Evolutionary conservation across 1,140 invertebrate species (phyloP), one percentile per base, ranked within the genome.

Genomic region (Lysiphlebus fabarum): DNA sequence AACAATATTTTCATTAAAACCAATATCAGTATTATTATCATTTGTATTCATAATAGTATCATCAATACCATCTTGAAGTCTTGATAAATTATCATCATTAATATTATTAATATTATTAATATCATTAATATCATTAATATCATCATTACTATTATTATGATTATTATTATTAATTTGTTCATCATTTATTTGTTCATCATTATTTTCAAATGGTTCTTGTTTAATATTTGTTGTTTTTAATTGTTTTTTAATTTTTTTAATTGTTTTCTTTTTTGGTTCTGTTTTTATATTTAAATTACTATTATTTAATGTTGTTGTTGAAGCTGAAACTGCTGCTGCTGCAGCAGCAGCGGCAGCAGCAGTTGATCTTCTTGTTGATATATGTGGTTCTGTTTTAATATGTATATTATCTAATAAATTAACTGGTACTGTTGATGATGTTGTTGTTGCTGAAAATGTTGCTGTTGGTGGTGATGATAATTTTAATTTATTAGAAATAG

Each of bases 1-100:
- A 4, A 73, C 53, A 1, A 72, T 68, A 36, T 69, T 75, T 0
- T 74, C 75, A 43, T 78, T 75, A 36, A 73, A 78, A 5, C 72
- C 74, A 1, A 76, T 70, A 40, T 76, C 75, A 54, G 77, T 64
- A 37, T 70, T 71, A 48, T 66, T 75, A 0, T 70, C 73, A 33
- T 26, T 26, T 26, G 17, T 26, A 26, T 26, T 26, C 4, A 26
- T 2, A 26, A 26, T 1, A 26, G 2, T 4, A 26, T 26, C 17
- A 26, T 26, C 1, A 26, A 26, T 26, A 26, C 17, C 17, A 26
- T 26, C 17, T 77, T 75, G 6, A 74, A 62, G 0, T 62, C 58
- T 5, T 14, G 41, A 11, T 44, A 7, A 54, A 44, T 17, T 2
- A 43, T 34, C 1, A 54, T 44, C 7, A n/a, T 8, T 11, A 41